Conservation (phyloP, 2,797 vertebrate genomes). For the Myotis findleyi region DNA sequence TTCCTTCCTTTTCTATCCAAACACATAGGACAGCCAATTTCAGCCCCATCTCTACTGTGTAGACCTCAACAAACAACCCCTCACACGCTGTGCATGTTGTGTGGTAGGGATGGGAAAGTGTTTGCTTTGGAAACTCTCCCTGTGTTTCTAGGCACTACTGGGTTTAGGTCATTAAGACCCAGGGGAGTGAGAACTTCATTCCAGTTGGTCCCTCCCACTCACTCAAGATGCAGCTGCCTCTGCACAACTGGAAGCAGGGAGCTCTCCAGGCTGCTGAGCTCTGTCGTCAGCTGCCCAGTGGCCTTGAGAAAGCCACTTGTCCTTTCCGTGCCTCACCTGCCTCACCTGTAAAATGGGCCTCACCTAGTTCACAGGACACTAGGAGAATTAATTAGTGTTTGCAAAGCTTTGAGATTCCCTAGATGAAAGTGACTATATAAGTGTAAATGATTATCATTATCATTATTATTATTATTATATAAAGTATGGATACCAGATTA, state of each 20-base stretch:
- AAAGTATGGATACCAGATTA: constrained; percentile 73
- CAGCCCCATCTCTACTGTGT: neutral
- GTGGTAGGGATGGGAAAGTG: neutral
- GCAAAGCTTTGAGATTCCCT: constrained; percentile 69
- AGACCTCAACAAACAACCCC: constrained; percentile 5
- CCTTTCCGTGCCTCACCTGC: constrained; percentile 48
- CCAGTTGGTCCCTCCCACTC: neutral
- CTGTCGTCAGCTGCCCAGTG: neutral
- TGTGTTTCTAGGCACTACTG: neutral
- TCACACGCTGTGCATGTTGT: neutral
- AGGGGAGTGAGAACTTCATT: neutral
- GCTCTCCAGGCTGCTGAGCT: neutral
- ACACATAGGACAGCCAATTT: neutral
- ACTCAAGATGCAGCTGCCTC: neutral
- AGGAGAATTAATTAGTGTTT: constrained; percentile 79
- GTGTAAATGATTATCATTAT: constrained; percentile 79
- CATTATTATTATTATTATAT: constrained; percentile 69
- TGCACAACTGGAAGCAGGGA: neutral
- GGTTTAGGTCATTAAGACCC: neutral
- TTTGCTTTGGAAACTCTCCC: neutral
- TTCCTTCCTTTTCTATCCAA: neutral
- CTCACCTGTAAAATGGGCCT: constrained; percentile 74
- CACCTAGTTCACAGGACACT: constrained; percentile 78
- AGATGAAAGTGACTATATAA: constrained; percentile 80
- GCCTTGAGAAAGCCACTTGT: constrained; percentile 69